Base-by-base conservation (phyloP, 1,140 invertebrate species). In the Drosophila serrata region DNA sequence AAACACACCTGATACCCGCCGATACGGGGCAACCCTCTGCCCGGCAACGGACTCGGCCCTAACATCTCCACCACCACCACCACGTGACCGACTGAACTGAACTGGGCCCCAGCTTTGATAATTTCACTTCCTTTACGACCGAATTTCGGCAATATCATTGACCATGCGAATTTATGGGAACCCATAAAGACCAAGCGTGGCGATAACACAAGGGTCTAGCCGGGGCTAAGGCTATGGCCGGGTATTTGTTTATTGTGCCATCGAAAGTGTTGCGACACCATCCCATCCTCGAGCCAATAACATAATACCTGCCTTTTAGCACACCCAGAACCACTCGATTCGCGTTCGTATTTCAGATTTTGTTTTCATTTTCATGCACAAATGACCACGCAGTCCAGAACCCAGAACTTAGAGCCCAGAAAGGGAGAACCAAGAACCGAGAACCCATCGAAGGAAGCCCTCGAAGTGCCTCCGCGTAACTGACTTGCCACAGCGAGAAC, bases 321-420 rank as follows among this genome's bases (percentile, higher is more conserved):
- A 55, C 67, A 55, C 62, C 46, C 61, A 22, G 4, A 29, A 46
- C 29, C 60, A 37, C 40, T 13, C 24, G 37, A 64, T 57, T 31
- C 22, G 17, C 12, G 43, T 62, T 60, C 74, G 48, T 59, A 60
- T 76, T 76, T 68, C 74, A 60, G 70, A 77, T 77, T 76, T 76
- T 76, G 74, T 76, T 76, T 76, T 76, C 73, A 68, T 69, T 78
- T 78, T 78, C 75, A 78, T 78, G 75, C 75, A 46, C 45, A 78
- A 78, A 78, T 78, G 75, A 42, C 75, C 75, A 63, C 43, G 65
- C 51, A 65, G 40, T 39, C 67, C 45, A 24, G 33, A 31, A 2
- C 9, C n/a, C 12, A 61, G 60, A 42, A 51, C 37, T 24, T 27
- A 40, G 29, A 45, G 4, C 24, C 29, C 12, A 65, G 60, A 33